phyloP scores from a whole-genome alignment of 2,888 invertebrate genomes.

The Leptinotarsa rubiginosa region DNA sequence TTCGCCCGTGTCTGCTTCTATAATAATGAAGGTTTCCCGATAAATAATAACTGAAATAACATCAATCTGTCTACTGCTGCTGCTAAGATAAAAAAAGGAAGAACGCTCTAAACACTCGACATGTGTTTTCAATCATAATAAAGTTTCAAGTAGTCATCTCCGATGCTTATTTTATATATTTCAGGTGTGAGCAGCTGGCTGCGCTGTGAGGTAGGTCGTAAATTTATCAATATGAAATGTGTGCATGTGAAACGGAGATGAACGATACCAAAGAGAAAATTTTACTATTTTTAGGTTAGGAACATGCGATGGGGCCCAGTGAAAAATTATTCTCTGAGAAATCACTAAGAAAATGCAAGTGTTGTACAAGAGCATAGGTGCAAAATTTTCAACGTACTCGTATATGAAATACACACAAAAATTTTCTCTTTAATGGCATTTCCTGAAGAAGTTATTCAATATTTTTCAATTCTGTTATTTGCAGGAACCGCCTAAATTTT shows the following conservation, averaged over 20 bases:
- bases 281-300: background rate
- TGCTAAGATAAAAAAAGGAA: background rate
- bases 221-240: conserved; percentile 9
- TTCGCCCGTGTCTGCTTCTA: conserved; percentile 6
- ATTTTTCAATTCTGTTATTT: too few relatives aligned
- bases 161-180: conserved; percentile 22
- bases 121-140: conserved; percentile 29
- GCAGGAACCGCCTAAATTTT: too few relatives aligned
- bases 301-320: too few relatives aligned
- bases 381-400: too few relatives aligned
- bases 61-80: conserved; percentile 18
- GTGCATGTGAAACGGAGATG: background rate
- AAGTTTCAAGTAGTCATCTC: conserved; percentile 17
- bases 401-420: too few relatives aligned
- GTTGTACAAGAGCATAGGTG: too few relatives aligned
- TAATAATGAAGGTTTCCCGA: conserved; percentile 15
- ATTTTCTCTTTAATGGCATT: too few relatives aligned
- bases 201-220: conserved; percentile 22
- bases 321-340: too few relatives aligned
- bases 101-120: conserved; percentile 19
- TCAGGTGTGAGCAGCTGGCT: conserved; percentile 26
- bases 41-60: conserved; percentile 19
- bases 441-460: too few relatives aligned
- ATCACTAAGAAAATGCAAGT: too few relatives aligned
- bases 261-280: background rate